Conservation (phyloP, 2,113 vertebrate genomes). For the Syngnathus typhle region DNA sequence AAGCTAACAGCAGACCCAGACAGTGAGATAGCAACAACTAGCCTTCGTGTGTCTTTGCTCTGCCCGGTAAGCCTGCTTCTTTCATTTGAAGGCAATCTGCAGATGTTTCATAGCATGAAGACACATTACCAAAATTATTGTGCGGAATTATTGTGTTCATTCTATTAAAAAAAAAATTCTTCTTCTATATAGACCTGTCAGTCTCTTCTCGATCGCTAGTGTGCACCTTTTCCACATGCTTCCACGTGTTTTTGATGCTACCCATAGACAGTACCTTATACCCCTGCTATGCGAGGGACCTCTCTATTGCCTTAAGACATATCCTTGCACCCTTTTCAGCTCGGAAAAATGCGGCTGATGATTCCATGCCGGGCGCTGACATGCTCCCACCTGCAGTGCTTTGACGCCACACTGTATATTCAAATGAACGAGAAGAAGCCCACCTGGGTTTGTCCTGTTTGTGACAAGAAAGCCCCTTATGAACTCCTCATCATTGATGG, state of each 20-base stretch:
- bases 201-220: slow-evolving; percentile 14
- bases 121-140: slow-evolving; percentile 9
- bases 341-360: slow-evolving; percentile 95
- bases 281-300: slow-evolving; percentile 13
- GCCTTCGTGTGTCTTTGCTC: slow-evolving; percentile 94
- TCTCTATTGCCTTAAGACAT: slow-evolving; percentile 20
- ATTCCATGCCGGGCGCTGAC: slow-evolving; percentile 94
- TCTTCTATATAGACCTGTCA: neutral
- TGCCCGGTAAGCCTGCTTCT: slow-evolving; percentile 82
- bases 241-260: slow-evolving; percentile 19
- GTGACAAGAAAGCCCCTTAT: slow-evolving; percentile 96
- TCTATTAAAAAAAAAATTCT: too few relatives aligned
- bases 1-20: slow-evolving; percentile 98
- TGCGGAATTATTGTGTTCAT: neutral
- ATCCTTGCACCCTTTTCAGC: slow-evolving; percentile 62
- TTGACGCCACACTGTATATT: slow-evolving; percentile 96
- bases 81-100: slow-evolving; percentile 1
- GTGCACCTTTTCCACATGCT: slow-evolving; percentile 23
- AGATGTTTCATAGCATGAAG: slow-evolving; percentile 12
- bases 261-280: neutral
- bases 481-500: slow-evolving; percentile 97
- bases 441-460: slow-evolving; percentile 98
- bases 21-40: slow-evolving; percentile 99
- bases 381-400: slow-evolving; percentile 98
- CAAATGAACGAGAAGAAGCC: slow-evolving; percentile 99